Base-by-base conservation (phyloP, 2,888 invertebrate species). In the Macrosoma leucophasiata region DNA sequence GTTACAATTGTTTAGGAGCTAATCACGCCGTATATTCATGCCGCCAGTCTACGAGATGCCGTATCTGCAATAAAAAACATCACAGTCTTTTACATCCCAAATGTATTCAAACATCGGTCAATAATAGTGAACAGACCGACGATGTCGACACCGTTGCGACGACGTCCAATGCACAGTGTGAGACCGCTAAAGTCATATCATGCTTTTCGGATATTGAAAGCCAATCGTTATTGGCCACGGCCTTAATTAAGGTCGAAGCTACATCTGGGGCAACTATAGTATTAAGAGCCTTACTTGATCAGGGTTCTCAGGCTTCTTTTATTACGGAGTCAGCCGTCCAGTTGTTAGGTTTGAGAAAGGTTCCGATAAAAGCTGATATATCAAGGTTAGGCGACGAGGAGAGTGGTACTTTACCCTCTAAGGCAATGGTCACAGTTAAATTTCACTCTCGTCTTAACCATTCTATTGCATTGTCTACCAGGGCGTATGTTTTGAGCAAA, bases 241-340 rank as follows among this genome's bases (percentile, higher is more conserved):
- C 52, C 5, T 24, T 48, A 3, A 30, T 50, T 1, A 30, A 34
- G 4, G 46, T 28, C n/a, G 14, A 36, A 21, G 18, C 45, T 2
- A 41, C 19, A 25, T 26, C 27, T 8, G 49, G 47, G 1, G 4
- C 10, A 3, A 9, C 17, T n/a, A 19, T 24, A 0, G 6, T 31
- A 6, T 7, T 52, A 2, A 33, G 52, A 25, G 43, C 44, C 7
- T 36, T 56, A n/a, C 4, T 55, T 7, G 50, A 55, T 20, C 50
- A 47, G 22, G 50, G 47, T 3, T 49, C 48, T 1, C 48, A 49
- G 8, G 46, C 41, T 3, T 43, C 43, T 0, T 50, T 53, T 29
- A 26, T 55, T 0, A 48, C 48, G 1, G 52, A 52, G 15, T 32
- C 38, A 7, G 25, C 32, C 4, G 39, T 38, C 6, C 42, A 44